Evolutionary conservation across 1,140 invertebrate species (phyloP).

Genomic region (Brachionus asplanchnoidis): DNA sequence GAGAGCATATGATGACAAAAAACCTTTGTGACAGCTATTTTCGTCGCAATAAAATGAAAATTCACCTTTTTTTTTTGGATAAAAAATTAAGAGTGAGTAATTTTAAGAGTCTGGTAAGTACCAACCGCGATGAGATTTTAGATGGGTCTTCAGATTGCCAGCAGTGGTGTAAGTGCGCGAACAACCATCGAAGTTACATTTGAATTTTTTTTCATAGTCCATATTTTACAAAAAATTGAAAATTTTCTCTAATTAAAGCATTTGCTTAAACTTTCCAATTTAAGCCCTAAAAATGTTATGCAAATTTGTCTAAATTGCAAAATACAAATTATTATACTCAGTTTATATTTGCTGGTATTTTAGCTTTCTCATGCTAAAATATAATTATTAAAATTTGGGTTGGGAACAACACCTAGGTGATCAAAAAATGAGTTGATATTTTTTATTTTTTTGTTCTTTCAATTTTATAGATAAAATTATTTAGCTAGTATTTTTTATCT

Average conservation of each 20-base stretch:
- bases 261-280: slow-evolving; percentile 11
- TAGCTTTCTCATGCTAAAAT: neutral
- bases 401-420: neutral
- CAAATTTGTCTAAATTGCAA: neutral
- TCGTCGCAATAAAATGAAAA: slow-evolving; percentile 85
- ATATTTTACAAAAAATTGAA: neutral
- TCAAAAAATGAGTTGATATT: neutral
- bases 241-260: neutral
- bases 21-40: slow-evolving; percentile 80
- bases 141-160: slow-evolving; percentile 86
- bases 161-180: slow-evolving; percentile 82
- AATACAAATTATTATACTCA: neutral
- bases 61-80: slow-evolving; percentile 67
- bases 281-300: neutral
- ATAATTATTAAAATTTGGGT: neutral
- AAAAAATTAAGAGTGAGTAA: neutral
- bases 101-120: neutral
- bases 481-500: neutral
- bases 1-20: slow-evolving; percentile 84
- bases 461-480: neutral
- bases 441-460: neutral
- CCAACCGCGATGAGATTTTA: slow-evolving; percentile 89
- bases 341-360: neutral
- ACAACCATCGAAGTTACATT: slow-evolving; percentile 82
- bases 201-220: slow-evolving; percentile 47